Base-by-base conservation (phyloP, 2,113 vertebrate species). In the Platichthys stellatus region DNA sequence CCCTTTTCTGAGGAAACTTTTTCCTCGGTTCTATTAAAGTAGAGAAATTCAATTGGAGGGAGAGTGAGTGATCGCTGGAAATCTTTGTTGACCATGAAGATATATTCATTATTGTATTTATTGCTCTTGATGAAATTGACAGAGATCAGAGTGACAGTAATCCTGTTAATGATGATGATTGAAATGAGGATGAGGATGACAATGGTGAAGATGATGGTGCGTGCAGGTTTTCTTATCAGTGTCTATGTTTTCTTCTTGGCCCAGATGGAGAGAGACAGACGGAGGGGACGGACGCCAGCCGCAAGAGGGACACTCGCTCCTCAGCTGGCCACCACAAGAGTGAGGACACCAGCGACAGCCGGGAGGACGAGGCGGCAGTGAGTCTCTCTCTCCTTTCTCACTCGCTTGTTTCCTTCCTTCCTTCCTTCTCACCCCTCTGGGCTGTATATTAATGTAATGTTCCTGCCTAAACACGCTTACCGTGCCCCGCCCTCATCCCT, bases 331-430 rank as follows among this genome's bases (percentile, higher is more conserved):
- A 88, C 9, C 93, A 92, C 78, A 95, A 92, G 80, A 90, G 76
- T 0, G 96, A 97, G 76, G 97, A 98, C 63, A 95, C 95, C 81
- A 97, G 97, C 0, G 96, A 98, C 94, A 98, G 97, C 82, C 93
- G 0, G 0, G 98, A 98, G 93, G 97, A 99, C 3, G 96, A 97
- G 61, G 93, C 81, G 0, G 88, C 43, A 90, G 96, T 97, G 88
- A 97, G 73, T 91, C 71, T 71, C 53, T 54, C 20, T 73, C 49
- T 49, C 9, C 13, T 47, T 8, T 45, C 14, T 70, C 40, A n/a
- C 3, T 64, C 26, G 2, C 31, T 31, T 31, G 31, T 40, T 26
- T 13, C 35, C 20, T 63, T 38, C 18, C 24, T 38, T 40, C 24
- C 60, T 62, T 11, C 14, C 1, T 57, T 26, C 66, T 43, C 40